Evolutionary conservation across 2,797 vertebrate species (phyloP), one percentile per base, ranked within the genome.

Genomic region (Myotis vivesi): DNA sequence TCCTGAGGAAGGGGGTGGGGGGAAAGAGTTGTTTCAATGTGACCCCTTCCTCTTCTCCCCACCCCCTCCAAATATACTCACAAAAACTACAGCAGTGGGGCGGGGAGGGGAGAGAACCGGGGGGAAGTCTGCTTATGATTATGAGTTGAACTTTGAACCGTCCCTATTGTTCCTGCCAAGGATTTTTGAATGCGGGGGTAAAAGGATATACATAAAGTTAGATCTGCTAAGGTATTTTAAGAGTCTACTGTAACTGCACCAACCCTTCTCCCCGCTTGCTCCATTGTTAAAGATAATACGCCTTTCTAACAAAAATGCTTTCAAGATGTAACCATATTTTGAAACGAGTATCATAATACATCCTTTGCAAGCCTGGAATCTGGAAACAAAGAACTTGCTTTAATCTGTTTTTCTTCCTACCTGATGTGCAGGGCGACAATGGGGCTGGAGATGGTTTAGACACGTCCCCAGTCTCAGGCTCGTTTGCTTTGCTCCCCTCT

Each of bases 121-220:
- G 46, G 68, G 96, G 75, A 98, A 82, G 94, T 98, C 98, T 98
- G 98, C 96, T 98, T 98, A 97, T 98, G 97, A 98, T 98, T 98
- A 98, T 94, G 83, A 96, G 66, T 71, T 97, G 97, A 98, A 98
- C 98, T 98, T 97, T 97, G 97, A 97, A 98, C 97, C 94, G 84
- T 90, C 97, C 94, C 86, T 98, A 87, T 97, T 98, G 84, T 97
- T 97, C 71, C 93, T 97, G 97, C 96, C 95, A 98, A 97, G 80
- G 91, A 95, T 96, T 96, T 97, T 88, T 98, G 92, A 96, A 96
- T 94, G 96, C 94, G 96, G 96, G 94, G 96, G 93, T 97, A 95
- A 97, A 97, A 97, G 96, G 91, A 97, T 92, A 91, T 92, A 96
- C 92, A 91, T 88, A 90, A 94, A 97, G 89, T 97, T 89, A 87